Conservation (phyloP, 2,113 vertebrate genomes). For the Calonectris borealis region DNA sequence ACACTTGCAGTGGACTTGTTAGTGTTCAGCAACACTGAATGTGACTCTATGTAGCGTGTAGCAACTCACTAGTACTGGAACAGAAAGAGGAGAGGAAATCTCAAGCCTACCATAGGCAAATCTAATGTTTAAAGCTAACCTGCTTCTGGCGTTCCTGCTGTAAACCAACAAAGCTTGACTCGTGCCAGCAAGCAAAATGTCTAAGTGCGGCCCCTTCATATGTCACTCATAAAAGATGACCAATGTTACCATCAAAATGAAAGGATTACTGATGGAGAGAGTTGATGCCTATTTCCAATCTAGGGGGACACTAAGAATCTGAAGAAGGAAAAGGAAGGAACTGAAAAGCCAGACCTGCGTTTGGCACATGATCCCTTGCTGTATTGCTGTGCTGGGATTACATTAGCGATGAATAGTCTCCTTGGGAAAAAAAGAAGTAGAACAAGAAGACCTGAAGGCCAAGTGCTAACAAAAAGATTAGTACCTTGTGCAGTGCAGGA, state of each 20-base stretch:
- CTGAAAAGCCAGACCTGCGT: neutral
- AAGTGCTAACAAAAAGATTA: neutral
- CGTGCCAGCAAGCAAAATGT: neutral
- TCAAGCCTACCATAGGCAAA: neutral
- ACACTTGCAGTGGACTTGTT: rapidly evolving
- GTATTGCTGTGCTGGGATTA: neutral
- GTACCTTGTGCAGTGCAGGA: neutral
- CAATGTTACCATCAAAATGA: neutral
- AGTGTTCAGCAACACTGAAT: neutral
- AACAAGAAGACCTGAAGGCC: neutral
- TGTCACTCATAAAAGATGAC: neutral
- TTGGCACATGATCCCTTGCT: neutral
- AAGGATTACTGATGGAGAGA: neutral
- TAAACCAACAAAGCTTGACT: neutral
- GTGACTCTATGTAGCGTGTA: neutral
- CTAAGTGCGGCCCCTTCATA: neutral
- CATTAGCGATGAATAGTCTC: neutral
- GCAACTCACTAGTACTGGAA: neutral
- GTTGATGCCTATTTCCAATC: neutral
- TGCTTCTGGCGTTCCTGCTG: neutral
- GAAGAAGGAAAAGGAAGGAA: neutral
- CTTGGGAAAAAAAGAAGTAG: neutral
- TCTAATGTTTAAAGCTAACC: neutral
- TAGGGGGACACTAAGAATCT: neutral
- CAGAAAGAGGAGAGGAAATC: neutral